Conservation (phyloP, 1,140 invertebrate species). For the Diploscapter pachys region DNA sequence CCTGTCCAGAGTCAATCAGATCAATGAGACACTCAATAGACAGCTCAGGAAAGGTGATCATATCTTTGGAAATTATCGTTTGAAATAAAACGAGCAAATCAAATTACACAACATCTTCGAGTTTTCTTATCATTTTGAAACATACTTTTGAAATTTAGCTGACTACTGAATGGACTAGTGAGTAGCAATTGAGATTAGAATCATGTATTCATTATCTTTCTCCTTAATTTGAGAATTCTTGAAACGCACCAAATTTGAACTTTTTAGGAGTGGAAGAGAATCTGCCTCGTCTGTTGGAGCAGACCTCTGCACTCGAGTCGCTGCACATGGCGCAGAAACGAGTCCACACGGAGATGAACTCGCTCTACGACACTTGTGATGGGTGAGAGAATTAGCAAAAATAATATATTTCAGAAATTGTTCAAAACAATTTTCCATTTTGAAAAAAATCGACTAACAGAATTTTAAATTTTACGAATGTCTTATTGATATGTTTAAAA, state of each 20-base stretch:
- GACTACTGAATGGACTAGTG: too few relatives aligned
- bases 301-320: conserved; percentile 52
- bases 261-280: conserved; percentile 53
- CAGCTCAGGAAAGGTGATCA: conserved; percentile 32
- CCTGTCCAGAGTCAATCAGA: conserved; percentile 24
- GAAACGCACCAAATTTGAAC: background rate
- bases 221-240: background rate
- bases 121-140: too few relatives aligned
- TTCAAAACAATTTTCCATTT: too few relatives aligned
- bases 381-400: background rate
- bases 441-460: too few relatives aligned
- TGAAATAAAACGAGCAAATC: too few relatives aligned
- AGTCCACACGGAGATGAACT: conserved; percentile 33
- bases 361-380: conserved; percentile 27
- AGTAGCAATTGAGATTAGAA: too few relatives aligned
- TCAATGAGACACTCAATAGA: conserved; percentile 35
- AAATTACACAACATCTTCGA: too few relatives aligned
- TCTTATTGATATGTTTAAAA: too few relatives aligned
- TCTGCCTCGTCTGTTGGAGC: conserved; percentile 52
- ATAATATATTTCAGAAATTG: too few relatives aligned
- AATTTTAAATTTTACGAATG: too few relatives aligned
- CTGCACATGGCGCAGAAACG: conserved; percentile 42
- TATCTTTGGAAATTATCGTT: background rate
- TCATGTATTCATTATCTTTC: background rate
- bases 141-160: too few relatives aligned